Base-by-base conservation (phyloP, 2,888 invertebrate species). In the Phyllotreta striolata region DNA sequence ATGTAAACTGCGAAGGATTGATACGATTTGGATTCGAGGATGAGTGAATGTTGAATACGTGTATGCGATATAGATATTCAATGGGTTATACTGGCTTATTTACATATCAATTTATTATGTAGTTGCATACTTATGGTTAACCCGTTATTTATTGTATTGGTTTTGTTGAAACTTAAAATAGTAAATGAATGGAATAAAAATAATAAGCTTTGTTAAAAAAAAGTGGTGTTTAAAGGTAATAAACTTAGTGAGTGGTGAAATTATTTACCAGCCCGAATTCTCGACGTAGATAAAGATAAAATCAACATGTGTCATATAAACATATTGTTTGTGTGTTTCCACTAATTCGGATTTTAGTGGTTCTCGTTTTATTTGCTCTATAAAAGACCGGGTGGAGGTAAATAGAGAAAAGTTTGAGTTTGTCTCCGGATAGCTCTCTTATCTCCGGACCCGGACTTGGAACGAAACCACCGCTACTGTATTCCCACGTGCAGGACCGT, bases 1-100 rank as follows among this genome's bases (percentile, higher is more conserved):
- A 74, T 77, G 77, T 77, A 75, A 76, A 76, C 77, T 76, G 76
- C 77, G 76, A 79, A 78, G 78, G 78, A 79, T 79, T 78, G 78
- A 78, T 78, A 77, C 60, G 63, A 66, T 66, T 66, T 58, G 58
- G 63, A 57, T 52, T 64, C 61, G 56, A 56, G 64, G 62, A 63
- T 46, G 63, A 51, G 65, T 62, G 63, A 61, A 64, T 63, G 64
- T 59, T 57, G 72, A 70, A 72, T 74, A 73, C 76, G 77, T 78
- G 78, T 78, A 78, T n/a, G n/a, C n/a, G n/a, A n/a, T 77, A 78
- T 78, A 77, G 77, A 76, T 35, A 24, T 47, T 44, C 12, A 44
- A 44, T 7, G 7, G 10, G 76, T 73, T 75, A n/a, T n/a, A 12
- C 47, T 47, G 58, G 76, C 72, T 76, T 77, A 78, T 78, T 78